These are phyloP conservation scores for Microctonus aethiopoides DNA, from an alignment of 2,888 invertebrate species.

Conservation along the genomic window DNA sequence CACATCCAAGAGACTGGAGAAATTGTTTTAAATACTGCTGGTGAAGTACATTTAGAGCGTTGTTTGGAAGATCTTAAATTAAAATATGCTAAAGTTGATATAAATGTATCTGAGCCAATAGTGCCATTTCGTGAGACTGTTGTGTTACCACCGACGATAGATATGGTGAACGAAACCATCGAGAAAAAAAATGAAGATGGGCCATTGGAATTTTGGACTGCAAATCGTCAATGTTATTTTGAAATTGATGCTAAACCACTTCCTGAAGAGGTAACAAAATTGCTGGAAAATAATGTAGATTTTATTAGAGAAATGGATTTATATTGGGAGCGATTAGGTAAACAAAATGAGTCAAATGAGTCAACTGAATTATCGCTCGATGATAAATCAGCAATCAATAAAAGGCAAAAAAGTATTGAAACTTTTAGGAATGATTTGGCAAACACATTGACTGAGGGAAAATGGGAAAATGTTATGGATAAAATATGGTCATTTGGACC, in stretches of 20 bases:
- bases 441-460: conserved; percentile 72
- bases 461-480: conserved; percentile 69
- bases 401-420: conserved; percentile 58
- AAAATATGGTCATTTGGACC: conserved; percentile 95
- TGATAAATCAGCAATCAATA: conserved; percentile 48
- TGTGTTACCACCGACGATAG: conserved; percentile 80
- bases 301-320: conserved; percentile 76
- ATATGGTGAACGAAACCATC: conserved; percentile 88
- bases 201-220: conserved; percentile 69
- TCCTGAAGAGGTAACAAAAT: conserved; percentile 76
- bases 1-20: conserved; percentile 94
- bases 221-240: conserved; percentile 79
- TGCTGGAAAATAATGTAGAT: conserved; percentile 78
- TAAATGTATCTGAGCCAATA: conserved; percentile 95
- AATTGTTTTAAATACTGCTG: conserved; percentile 93
- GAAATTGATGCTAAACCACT: conserved; percentile 82
- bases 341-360: conserved; percentile 39
- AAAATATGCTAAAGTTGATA: conserved; percentile 84
- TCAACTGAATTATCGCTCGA: conserved; percentile 40
- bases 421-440: conserved; percentile 71
- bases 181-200: conserved; percentile 71
- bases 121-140: conserved; percentile 97
- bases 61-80: conserved; percentile 92
- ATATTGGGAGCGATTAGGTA: conserved; percentile 61
- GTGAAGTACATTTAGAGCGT: conserved; percentile 96